These are phyloP conservation scores for Graptemys geographica DNA, from an alignment of 2,797 vertebrate species.

Conservation along the genomic window DNA sequence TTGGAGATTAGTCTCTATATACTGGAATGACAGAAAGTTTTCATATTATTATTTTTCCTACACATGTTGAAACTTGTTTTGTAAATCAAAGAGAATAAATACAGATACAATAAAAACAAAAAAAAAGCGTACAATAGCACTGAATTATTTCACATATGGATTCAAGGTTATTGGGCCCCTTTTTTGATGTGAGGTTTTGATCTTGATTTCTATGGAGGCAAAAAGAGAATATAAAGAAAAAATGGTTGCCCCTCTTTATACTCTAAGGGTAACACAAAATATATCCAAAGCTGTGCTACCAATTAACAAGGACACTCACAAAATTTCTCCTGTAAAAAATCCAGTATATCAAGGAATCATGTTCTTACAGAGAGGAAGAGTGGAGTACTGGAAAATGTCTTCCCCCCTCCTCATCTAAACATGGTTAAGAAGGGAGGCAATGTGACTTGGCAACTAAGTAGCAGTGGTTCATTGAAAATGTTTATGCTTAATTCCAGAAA, in stretches of 20 bases:
- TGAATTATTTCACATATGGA: fast-evolving
- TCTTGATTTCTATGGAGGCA: background rate
- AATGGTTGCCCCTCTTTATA: too few species aligned
- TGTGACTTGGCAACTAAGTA: background rate
- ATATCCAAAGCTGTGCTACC: fast-evolving
- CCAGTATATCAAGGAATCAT: background rate
- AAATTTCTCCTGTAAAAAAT: background rate
- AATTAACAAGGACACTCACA: background rate
- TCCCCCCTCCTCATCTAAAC: background rate
- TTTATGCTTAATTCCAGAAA: background rate
- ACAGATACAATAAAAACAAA: too few species aligned
- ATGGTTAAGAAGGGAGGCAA: background rate
- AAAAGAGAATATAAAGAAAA: background rate
- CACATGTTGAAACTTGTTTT: background rate
- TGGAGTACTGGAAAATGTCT: fast-evolving
- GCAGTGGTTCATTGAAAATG: background rate
- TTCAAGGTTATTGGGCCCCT: fast-evolving
- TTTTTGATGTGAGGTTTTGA: background rate
- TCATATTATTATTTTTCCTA: background rate
- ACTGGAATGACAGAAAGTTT: background rate
- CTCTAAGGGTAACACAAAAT: background rate
- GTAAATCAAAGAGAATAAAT: fast-evolving
- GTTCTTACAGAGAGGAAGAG: too few species aligned
- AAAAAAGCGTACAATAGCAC: fast-evolving
- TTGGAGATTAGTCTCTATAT: fast-evolving